Evolutionary conservation across 2,888 invertebrate species (phyloP), one percentile per base, ranked within the genome.

Genomic region (Geophilus truncorum): DNA sequence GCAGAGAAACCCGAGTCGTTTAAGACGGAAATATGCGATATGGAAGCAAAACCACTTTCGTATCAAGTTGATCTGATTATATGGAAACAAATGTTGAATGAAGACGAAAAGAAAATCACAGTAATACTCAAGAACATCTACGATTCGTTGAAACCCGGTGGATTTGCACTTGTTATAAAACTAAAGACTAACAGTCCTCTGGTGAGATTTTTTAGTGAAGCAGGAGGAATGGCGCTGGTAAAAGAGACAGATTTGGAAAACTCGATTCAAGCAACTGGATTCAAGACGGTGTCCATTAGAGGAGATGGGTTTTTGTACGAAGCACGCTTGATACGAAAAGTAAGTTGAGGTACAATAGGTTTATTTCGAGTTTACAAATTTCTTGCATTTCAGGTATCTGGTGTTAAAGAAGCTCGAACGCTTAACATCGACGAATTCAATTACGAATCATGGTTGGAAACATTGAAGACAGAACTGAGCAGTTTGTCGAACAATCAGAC

Each of bases 381-480:
- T 5, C 18, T 51, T n/a, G n/a, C 6, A 7, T 51, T 51, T 3
- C 18, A 51, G 51, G 18, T 18, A 51, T 18, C 0, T 23, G 6
- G n/a, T 12, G 5, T 28, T 12, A 70, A 28, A 28, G 7, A 28
- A 70, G 9, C 28, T 4, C 9, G 12, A 9, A 28, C 28, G 12
- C 89, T 28, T 86, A 87, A 80, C 87, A 70, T 70, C 15, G 79
- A 62, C 21, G 30, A 62, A 25, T 70, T 28, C 70, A 28, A 70
- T 25, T 70, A 70, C 28, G 12, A 25, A 15, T 7, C 10, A n/a
- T 97, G 97, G 97, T 91, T 97, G 78, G 93, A 94, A 78, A 88
- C 89, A 10, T 88, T 97, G 45, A 96, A 96, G 86, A 90, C 89
- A 0, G 91, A 86, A 87, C 30, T 82, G 84, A 3, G 91, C 91